Evolutionary conservation across 2,888 invertebrate genomes (phyloP).

Genomic region (Xanthorhoe designata): DNA sequence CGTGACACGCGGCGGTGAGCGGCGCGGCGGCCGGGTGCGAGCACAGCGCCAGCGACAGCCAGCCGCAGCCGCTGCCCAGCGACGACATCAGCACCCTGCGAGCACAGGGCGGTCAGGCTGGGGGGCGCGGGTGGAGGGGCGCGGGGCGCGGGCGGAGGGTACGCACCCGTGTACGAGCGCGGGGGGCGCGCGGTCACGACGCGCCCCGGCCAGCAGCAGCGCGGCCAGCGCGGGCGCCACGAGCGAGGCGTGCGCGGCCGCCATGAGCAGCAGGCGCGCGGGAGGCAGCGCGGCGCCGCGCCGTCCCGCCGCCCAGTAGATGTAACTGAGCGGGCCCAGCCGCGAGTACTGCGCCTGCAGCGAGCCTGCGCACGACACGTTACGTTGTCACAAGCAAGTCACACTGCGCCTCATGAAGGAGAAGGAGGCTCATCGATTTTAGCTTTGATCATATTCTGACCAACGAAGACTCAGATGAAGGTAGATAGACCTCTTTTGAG

Average conservation of each 20-base stretch:
- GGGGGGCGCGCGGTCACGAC: slow-evolving; percentile 52
- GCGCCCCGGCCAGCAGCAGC: slow-evolving; percentile 47
- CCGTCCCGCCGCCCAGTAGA: slow-evolving; percentile 58
- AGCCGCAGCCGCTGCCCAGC: slow-evolving; percentile 66
- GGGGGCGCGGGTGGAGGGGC: background rate
- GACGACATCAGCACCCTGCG: slow-evolving; percentile 63
- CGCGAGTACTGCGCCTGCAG: slow-evolving; percentile 57
- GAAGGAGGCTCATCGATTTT: too few species aligned
- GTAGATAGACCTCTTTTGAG: too few species aligned
- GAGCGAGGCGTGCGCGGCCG: slow-evolving; percentile 48
- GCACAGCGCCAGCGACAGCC: slow-evolving; percentile 67
- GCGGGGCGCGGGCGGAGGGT: background rate
- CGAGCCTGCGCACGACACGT: slow-evolving; percentile 49
- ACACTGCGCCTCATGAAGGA: background rate
- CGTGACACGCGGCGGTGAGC: slow-evolving; percentile 52
- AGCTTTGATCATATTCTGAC: too few species aligned
- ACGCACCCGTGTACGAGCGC: slow-evolving; percentile 13
- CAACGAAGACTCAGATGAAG: too few species aligned
- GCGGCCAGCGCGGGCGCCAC: slow-evolving; percentile 47
- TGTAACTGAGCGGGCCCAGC: slow-evolving; percentile 56
- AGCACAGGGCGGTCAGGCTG: background rate
- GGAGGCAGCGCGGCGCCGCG: slow-evolving; percentile 28
- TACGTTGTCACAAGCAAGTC: background rate
- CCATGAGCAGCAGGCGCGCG: slow-evolving; percentile 39
- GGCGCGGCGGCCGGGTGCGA: slow-evolving; percentile 44